Base-by-base conservation (phyloP, 2,888 invertebrate species). In the Augiades crinisus region DNA sequence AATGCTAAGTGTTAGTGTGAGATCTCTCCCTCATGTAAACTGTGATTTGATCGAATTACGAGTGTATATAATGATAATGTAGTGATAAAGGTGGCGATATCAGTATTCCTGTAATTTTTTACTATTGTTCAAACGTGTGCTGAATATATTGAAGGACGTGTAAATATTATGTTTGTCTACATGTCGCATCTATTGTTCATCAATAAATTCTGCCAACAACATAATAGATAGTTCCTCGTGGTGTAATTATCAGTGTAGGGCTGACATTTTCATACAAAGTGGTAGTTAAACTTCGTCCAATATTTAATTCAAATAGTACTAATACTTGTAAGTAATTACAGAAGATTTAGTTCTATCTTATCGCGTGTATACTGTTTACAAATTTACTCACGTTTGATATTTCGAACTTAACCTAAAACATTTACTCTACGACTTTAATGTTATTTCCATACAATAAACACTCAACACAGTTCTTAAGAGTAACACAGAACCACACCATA, bases 401-500 rank as follows among this genome's bases (percentile, higher is more conserved):
- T 17, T 10, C 19, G 12, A 38, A 46, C 33, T 12, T 31, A 38
- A 47, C 12, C 47, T 47, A 47, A 3, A 12, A 33, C 5, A 33
- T 47, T 22, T 10, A 40, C 47, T 21, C 10, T 3, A 33, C 6
- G 12, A 33, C 22, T 14, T 40, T 40, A 40, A 47, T 47, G 40
- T 40, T 31, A 13, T 40, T 21, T 33, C 19, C 16, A 14, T 17
- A 41, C 10, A 16, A 22, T n/a, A 38, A 19, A 47, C 36, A 24
- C 17, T 37, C 19, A 19, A 38, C 31, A 47, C 47, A 38, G 17
- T 47, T 30, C n/a, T 33, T 38, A 47, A 1, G 10, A 10, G 21
- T 31, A 31, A 36, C 47, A 52, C 22, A 44, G 41, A 43, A 40
- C 17, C 51, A 59, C 55, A 53, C 40, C 47, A 54, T 53, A 47